Conservation (phyloP, 2,888 invertebrate genomes). For the Cybosia mesomella region DNA sequence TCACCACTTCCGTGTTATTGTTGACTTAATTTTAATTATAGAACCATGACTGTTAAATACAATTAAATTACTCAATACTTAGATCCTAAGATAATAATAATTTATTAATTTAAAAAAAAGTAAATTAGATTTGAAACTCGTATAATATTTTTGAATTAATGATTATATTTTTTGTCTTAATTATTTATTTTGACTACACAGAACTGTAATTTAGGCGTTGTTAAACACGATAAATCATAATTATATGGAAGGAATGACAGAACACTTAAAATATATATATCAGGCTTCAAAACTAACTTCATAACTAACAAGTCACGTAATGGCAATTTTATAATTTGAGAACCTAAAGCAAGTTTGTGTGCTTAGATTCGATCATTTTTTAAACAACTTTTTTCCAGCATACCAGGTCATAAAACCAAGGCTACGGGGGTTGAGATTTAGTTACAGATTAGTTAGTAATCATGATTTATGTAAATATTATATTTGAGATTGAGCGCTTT, state of each 20-base stretch:
- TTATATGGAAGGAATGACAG: conserved; percentile 22
- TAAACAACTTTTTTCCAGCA: background rate
- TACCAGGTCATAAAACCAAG: background rate
- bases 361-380: background rate
- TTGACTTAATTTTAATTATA: background rate
- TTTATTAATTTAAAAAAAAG: conserved; percentile 20
- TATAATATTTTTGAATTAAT: conserved; percentile 6
- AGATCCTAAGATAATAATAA: conserved; percentile 32
- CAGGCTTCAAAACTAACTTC: background rate
- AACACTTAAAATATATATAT: background rate
- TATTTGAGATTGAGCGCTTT: too few relatives aligned
- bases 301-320: background rate
- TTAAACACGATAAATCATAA: conserved; percentile 28
- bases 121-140: conserved; percentile 13
- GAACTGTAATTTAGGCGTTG: conserved; percentile 24
- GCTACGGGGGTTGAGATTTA: background rate
- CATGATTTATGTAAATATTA: too few relatives aligned
- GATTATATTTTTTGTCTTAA: conserved; percentile 19
- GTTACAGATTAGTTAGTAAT: too few relatives aligned
- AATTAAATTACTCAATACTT: conserved; percentile 26
- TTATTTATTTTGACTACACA: conserved; percentile 27
- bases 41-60: background rate
- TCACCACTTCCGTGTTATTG: conserved; percentile 3
- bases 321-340: background rate
- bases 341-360: background rate